These are phyloP conservation scores for Aphidius colemani DNA, from an alignment of 2,888 invertebrate genomes.

Conservation along the genomic window DNA sequence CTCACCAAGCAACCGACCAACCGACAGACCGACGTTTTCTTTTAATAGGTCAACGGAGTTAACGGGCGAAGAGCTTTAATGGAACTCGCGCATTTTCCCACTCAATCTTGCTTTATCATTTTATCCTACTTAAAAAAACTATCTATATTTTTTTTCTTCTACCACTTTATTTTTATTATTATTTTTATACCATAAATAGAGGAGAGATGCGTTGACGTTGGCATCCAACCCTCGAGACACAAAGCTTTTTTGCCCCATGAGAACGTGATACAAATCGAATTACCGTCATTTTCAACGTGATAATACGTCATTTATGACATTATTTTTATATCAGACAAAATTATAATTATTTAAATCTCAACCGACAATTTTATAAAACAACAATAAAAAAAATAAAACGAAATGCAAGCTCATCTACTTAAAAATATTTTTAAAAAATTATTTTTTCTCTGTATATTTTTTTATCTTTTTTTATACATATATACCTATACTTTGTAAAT, in stretches of 20 bases:
- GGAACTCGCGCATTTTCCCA: constrained; percentile 36
- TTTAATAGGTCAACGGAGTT: constrained; percentile 38
- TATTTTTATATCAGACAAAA: constrained; percentile 11
- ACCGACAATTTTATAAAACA: constrained; percentile 8
- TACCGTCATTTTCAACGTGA: constrained; percentile 32
- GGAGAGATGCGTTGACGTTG: not conserved
- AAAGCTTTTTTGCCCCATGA: constrained; percentile 26
- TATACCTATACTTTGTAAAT: too few relatives aligned
- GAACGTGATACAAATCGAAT: constrained; percentile 37
- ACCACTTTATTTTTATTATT: too few relatives aligned
- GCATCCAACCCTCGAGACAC: constrained; percentile 21
- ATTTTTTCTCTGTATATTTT: too few relatives aligned
- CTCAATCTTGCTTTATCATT: constrained; percentile 9
- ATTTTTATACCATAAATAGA: not conserved
- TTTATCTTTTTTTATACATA: too few relatives aligned
- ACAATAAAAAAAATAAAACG: not conserved
- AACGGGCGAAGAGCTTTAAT: constrained; percentile 36
- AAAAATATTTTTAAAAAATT: too few relatives aligned
- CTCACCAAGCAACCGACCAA: not conserved
- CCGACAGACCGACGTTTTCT: constrained; percentile 14
- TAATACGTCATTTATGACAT: constrained; percentile 29
- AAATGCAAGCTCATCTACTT: not conserved
- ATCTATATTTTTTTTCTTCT: not conserved
- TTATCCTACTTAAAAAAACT: not conserved
- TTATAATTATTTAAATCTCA: constrained; percentile 4